Evolutionary conservation across 2,113 vertebrate species (phyloP).

Genomic region (Marcusenius ussheri): DNA sequence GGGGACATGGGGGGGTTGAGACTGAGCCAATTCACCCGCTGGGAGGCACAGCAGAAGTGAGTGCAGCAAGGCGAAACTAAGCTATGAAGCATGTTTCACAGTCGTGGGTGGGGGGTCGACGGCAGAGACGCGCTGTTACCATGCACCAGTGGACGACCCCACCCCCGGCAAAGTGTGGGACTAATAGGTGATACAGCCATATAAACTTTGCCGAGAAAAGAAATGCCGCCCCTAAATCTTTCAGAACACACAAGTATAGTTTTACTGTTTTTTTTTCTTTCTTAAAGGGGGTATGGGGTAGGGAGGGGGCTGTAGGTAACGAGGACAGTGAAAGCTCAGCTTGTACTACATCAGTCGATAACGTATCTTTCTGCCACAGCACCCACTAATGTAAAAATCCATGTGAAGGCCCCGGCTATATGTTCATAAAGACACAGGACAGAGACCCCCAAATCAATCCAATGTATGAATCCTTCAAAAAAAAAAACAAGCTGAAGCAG

Average conservation of each 20-base stretch:
- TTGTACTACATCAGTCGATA: slow-evolving; percentile 73
- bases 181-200: neutral
- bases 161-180: neutral
- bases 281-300: slow-evolving; percentile 27
- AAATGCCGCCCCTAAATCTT: neutral
- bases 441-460: slow-evolving; percentile 55
- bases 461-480: neutral
- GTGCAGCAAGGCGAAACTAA: neutral
- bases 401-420: slow-evolving; percentile 59
- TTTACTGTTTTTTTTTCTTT: slow-evolving; percentile 52
- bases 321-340: slow-evolving; percentile 61
- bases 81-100: neutral
- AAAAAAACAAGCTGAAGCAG: slow-evolving; percentile 24
- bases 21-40: neutral
- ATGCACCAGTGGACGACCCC: neutral
- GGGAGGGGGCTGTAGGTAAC: slow-evolving; percentile 63
- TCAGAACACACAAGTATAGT: slow-evolving; percentile 53
- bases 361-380: slow-evolving; percentile 72
- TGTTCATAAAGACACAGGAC: slow-evolving; percentile 57
- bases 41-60: neutral
- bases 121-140: neutral
- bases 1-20: neutral
- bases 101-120: neutral
- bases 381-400: slow-evolving; percentile 76
- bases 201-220: neutral